A percentile compares a stretch with the other conserved stretches of the same genome.
phyloP scores from a whole-genome alignment of 2,113 vertebrate genomes.

The Cervus canadensis region DNA sequence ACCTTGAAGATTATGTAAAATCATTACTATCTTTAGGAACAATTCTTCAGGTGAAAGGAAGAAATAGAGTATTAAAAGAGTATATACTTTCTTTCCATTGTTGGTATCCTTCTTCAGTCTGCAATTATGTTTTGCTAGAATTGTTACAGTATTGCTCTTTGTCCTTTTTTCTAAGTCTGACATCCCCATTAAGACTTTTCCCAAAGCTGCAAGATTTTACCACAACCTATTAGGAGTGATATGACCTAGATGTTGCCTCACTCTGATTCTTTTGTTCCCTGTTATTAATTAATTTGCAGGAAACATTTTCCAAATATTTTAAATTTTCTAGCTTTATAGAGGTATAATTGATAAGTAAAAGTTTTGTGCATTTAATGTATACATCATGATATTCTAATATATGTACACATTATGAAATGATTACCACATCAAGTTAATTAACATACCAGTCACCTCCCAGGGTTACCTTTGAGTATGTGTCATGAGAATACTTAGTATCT shows the following conservation, averaged over 20 bases:
- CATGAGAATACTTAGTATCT: background rate
- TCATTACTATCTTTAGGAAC: background rate
- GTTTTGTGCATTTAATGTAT: background rate
- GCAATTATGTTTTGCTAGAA: background rate
- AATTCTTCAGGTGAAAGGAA: background rate
- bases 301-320: background rate
- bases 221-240: background rate
- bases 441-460: background rate
- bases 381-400: background rate
- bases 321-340: background rate
- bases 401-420: background rate
- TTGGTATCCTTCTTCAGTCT: background rate
- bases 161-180: background rate
- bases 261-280: background rate
- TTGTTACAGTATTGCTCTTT: fast-evolving
- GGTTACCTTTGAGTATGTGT: background rate
- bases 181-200: background rate
- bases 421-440: background rate
- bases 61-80: background rate
- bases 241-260: background rate
- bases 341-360: background rate
- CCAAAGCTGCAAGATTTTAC: background rate
- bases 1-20: background rate
- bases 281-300: background rate
- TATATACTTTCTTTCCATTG: background rate